A percentile compares a stretch with the other conserved stretches of the same genome.
Conservation (phyloP, 2,113 vertebrate species). For the Mormyrus iriodes region DNA sequence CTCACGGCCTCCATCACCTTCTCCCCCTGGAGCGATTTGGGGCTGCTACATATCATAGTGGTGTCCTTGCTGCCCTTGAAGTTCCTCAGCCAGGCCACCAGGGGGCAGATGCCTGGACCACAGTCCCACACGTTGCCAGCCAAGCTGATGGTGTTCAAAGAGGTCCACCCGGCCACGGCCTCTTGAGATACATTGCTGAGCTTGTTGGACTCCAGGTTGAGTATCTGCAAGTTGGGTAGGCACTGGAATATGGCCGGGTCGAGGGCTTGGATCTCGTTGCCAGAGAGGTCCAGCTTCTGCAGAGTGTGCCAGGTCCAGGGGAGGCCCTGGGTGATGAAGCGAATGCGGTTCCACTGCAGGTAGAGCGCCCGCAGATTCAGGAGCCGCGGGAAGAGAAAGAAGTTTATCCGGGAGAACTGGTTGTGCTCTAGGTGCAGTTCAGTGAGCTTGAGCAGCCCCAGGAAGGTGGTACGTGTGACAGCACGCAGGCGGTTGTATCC, state of each 20-base stretch:
- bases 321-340: conserved; percentile 77
- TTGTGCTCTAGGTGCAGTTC: conserved; percentile 96
- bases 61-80: conserved; percentile 83
- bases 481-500: conserved; percentile 90
- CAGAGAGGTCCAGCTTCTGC: conserved; percentile 90
- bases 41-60: conserved; percentile 90
- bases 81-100: conserved; percentile 84
- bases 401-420: conserved; percentile 92
- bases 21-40: conserved; percentile 83
- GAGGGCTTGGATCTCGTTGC: conserved; percentile 86
- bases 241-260: conserved; percentile 85
- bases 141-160: conserved; percentile 79
- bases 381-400: conserved; percentile 88
- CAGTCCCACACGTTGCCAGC: conserved; percentile 95
- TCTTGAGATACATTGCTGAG: conserved; percentile 85
- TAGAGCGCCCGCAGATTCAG: conserved; percentile 87
- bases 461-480: conserved; percentile 82
- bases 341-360: conserved; percentile 92
- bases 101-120: conserved; percentile 81
- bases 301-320: conserved; percentile 90
- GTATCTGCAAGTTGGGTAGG: conserved; percentile 84
- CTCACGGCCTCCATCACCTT: conserved; percentile 78
- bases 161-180: conserved; percentile 83
- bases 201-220: conserved; percentile 93
- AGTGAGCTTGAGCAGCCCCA: conserved; percentile 81